Evolutionary conservation across 1,140 invertebrate species (phyloP).

Genomic region (Drosophila parabipectinata): DNA sequence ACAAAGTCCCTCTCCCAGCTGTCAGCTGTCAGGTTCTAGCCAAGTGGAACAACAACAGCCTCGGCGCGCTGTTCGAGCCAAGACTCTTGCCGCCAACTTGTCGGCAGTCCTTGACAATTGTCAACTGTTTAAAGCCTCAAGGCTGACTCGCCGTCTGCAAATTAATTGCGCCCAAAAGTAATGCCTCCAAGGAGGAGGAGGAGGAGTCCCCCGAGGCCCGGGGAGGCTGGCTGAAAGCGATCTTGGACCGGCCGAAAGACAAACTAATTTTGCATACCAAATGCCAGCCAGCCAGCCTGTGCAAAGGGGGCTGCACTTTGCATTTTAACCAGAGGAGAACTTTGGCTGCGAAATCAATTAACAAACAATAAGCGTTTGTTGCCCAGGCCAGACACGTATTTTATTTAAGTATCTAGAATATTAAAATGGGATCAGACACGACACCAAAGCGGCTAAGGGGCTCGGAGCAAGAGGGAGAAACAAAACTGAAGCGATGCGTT

Average conservation of each 20-base stretch:
- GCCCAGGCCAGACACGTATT: constrained; percentile 80
- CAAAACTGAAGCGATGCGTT: constrained; percentile 77
- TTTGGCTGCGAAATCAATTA: constrained; percentile 81
- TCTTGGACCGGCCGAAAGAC: constrained; percentile 53
- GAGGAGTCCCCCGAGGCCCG: not conserved
- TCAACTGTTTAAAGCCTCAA: constrained; percentile 66
- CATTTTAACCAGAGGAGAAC: constrained; percentile 76
- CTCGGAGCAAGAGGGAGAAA: constrained; percentile 19
- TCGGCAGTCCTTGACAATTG: constrained; percentile 78
- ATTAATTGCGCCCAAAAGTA: constrained; percentile 70
- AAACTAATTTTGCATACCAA: constrained; percentile 83
- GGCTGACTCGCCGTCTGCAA: constrained; percentile 77
- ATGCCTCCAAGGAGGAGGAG: not conserved
- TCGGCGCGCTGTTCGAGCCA: not conserved
- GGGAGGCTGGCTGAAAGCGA: constrained; percentile 10
- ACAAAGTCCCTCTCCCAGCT: constrained; percentile 29
- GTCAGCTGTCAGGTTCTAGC: constrained; percentile 42
- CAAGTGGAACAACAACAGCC: constrained; percentile 30
- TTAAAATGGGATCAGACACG: constrained; percentile 84
- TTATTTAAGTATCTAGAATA: constrained; percentile 84
- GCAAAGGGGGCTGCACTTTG: constrained; percentile 75
- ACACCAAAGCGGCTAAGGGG: constrained; percentile 18
- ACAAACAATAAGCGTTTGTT: constrained; percentile 84
- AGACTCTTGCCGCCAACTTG: constrained; percentile 48
- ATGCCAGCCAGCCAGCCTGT: constrained; percentile 43